Conservation (phyloP, 2,888 invertebrate species). For the Hypselothyrea guttata region DNA sequence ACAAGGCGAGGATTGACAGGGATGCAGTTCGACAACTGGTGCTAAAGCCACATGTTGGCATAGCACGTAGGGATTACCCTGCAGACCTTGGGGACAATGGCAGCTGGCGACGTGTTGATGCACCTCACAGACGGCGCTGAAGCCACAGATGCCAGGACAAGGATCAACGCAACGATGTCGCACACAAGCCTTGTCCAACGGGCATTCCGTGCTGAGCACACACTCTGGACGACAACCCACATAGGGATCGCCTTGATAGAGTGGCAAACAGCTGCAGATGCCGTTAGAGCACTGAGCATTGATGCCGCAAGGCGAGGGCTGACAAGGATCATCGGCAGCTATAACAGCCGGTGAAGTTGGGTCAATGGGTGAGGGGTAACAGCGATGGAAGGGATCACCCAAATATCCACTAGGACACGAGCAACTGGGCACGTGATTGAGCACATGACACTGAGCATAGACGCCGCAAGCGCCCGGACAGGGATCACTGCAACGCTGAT, state of each 20-base stretch:
- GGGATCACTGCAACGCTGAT: constrained; percentile 88
- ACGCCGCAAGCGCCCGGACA: constrained; percentile 88
- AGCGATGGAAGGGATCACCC: constrained; percentile 87
- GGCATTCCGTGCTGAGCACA: constrained; percentile 88
- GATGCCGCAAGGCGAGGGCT: constrained; percentile 88
- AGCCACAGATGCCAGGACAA: constrained; percentile 88
- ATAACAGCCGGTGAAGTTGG: background rate
- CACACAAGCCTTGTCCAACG: constrained; percentile 86
- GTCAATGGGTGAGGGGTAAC: constrained; percentile 82
- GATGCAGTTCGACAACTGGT: constrained; percentile 79
- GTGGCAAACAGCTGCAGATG: constrained; percentile 85
- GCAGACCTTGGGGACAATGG: constrained; percentile 84
- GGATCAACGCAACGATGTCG: constrained; percentile 89
- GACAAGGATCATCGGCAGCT: constrained; percentile 84
- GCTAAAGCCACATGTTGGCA: constrained; percentile 79
- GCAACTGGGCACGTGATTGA: constrained; percentile 88
- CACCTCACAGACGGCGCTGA: constrained; percentile 88
- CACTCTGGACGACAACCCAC: constrained; percentile 90
- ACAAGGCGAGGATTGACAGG: constrained; percentile 88
- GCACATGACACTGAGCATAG: constrained; percentile 88
- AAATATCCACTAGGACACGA: constrained; percentile 86
- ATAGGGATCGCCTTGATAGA: constrained; percentile 87
- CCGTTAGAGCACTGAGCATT: constrained; percentile 87
- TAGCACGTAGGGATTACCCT: constrained; percentile 86
- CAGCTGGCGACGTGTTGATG: constrained; percentile 88